Conservation (phyloP, 2,888 invertebrate genomes). For the Sphinx pinastri region DNA sequence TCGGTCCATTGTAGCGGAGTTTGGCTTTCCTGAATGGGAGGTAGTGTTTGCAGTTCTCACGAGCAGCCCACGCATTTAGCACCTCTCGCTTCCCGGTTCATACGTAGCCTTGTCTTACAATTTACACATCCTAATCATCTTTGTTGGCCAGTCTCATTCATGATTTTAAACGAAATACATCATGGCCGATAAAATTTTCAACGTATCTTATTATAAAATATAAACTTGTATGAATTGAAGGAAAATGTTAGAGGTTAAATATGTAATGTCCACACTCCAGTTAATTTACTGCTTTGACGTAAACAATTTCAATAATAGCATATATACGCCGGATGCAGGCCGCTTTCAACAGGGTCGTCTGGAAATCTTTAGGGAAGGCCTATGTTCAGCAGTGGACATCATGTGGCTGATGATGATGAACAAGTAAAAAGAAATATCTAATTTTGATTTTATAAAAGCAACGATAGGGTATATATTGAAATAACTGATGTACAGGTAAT, state of each 20-base stretch:
- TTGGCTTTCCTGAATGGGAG: constrained; percentile 40
- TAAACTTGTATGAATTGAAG: background rate
- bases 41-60: constrained; percentile 74
- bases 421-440: no score
- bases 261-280: background rate
- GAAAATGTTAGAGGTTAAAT: background rate
- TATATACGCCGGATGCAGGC: no score
- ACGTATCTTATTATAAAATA: background rate
- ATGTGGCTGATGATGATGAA: no score
- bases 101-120: constrained; percentile 38
- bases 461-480: background rate
- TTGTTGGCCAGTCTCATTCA: constrained; percentile 28
- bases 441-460: no score
- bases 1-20: constrained; percentile 33
- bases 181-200: background rate
- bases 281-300: constrained; percentile 11
- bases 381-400: no score
- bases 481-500: background rate
- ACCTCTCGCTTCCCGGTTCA: constrained; percentile 48
- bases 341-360: no score
- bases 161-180: constrained; percentile 30
- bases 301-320: background rate
- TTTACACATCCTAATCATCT: constrained; percentile 32
- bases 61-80: constrained; percentile 67
- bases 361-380: no score